Percentiles rank a stretch among this genome's conserved stretches.
Conservation (phyloP, 2,113 vertebrate species). For the Nothocercus julius region DNA sequence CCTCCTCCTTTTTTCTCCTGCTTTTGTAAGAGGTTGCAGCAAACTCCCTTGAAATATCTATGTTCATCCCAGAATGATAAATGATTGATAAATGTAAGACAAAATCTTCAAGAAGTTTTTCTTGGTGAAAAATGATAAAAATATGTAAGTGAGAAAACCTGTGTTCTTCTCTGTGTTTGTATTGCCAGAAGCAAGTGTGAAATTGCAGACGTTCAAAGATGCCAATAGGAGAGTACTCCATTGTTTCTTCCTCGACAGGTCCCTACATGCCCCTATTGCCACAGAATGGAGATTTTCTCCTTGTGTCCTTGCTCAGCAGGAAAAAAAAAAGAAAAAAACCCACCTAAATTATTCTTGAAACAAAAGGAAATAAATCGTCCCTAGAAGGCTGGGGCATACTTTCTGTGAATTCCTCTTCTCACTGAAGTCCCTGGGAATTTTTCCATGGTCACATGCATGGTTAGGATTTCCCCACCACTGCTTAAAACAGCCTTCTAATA, state of each 20-base stretch:
- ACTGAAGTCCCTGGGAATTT: background rate
- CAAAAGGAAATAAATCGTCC: background rate
- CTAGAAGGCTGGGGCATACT: background rate
- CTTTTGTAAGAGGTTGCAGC: background rate
- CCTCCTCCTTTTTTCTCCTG: background rate
- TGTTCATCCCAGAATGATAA: background rate
- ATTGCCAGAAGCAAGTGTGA: background rate
- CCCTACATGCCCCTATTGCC: background rate
- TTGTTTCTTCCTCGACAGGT: background rate
- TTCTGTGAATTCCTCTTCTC: background rate
- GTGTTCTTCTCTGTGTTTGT: background rate
- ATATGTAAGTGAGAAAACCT: background rate
- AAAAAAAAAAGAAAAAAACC: accelerated
- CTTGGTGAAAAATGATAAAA: background rate
- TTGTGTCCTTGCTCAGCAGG: background rate
- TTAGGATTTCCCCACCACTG: background rate
- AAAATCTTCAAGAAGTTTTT: background rate
- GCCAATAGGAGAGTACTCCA: background rate
- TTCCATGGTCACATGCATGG: background rate
- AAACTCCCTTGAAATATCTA: background rate
- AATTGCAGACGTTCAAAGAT: background rate
- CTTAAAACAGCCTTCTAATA: background rate
- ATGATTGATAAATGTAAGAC: background rate
- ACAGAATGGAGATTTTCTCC: background rate
- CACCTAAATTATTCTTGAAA: background rate